Evolutionary conservation across 2,888 invertebrate genomes (phyloP).

Genomic region (Dendrolimus houi): DNA sequence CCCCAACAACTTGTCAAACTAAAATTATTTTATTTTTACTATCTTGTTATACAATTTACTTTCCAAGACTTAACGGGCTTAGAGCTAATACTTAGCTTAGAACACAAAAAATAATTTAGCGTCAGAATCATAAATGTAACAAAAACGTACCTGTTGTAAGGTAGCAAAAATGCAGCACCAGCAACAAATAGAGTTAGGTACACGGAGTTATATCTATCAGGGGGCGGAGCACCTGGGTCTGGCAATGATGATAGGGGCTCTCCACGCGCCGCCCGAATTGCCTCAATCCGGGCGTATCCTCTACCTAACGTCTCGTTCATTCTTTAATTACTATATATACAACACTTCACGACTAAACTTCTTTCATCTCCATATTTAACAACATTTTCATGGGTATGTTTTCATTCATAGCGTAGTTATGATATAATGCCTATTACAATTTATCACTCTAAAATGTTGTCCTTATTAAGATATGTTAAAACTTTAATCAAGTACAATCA

Average conservation of each 20-base stretch:
- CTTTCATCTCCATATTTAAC: no score
- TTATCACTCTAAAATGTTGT: no score
- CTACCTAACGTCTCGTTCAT: slow-evolving; percentile 82
- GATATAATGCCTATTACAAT: no score
- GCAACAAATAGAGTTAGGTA: slow-evolving; percentile 87
- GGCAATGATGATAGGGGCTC: slow-evolving; percentile 44
- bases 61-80: no score
- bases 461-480: no score
- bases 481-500: no score
- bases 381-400: slow-evolving; percentile 4
- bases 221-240: slow-evolving; percentile 79
- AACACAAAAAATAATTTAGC: no score
- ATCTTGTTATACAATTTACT: no score
- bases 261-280: slow-evolving; percentile 71
- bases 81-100: no score
- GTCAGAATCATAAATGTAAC: not conserved
- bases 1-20: no score
- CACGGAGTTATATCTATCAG: slow-evolving; percentile 82
- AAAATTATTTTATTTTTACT: no score
- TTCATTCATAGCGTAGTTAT: slow-evolving; percentile 17
- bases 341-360: slow-evolving; percentile 1
- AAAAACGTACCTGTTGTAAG: slow-evolving; percentile 87
- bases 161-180: slow-evolving; percentile 92
- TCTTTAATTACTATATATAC: slow-evolving; percentile 9
- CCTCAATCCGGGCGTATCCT: slow-evolving; percentile 80